Evolutionary conservation across 53 echinoderm and acorn worm species (phyloP).

Genomic region (Luidia sarsii): DNA sequence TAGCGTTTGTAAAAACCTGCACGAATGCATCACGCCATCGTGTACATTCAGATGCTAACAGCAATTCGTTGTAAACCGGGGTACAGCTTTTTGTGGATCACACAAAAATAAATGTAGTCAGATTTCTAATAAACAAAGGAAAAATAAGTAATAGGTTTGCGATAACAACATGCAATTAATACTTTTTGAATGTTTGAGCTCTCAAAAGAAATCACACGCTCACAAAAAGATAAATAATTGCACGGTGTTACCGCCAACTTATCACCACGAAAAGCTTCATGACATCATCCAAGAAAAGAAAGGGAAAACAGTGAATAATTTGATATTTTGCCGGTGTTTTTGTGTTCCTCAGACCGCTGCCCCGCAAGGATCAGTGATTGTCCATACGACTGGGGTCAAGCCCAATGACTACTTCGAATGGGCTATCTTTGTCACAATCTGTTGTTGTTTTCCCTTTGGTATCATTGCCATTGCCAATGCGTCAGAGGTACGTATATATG

Average conservation of each 20-base stretch:
- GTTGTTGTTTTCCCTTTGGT: conserved; percentile 75
- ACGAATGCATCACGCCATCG: no score
- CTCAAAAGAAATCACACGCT: not conserved
- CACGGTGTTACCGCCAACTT: not conserved
- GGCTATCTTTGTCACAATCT: conserved; percentile 80
- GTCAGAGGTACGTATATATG: conserved; percentile 76
- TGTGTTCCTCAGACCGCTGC: no score
- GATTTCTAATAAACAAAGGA: no score
- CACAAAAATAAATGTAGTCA: no score
- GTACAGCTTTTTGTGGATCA: no score
- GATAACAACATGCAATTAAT: not conserved
- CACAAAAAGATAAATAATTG: not conserved
- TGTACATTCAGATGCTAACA: no score
- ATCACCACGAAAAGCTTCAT: not conserved
- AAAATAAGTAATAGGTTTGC: no score
- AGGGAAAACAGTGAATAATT: no score
- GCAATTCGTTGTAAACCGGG: no score
- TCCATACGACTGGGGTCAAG: conserved; percentile 41
- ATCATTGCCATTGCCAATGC: conserved; percentile 75
- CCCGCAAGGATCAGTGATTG: conserved; percentile 57
- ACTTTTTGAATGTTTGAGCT: not conserved
- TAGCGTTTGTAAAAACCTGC: no score
- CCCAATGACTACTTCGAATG: conserved; percentile 74
- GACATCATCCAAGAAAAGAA: no score
- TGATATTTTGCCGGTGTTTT: no score